Conservation (phyloP, 2,888 invertebrate genomes). For the Coecobrya sp. region DNA sequence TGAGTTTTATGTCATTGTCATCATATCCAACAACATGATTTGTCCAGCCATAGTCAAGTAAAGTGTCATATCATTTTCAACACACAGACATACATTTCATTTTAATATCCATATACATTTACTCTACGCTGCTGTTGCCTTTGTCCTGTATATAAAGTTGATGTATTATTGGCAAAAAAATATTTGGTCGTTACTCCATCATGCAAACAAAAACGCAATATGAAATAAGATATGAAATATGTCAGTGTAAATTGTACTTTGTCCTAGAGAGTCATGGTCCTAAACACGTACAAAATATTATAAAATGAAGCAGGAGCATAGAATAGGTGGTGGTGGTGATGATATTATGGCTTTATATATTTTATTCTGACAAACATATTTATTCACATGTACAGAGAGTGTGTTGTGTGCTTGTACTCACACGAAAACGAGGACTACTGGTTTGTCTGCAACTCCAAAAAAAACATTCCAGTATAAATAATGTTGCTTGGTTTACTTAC, state of each 20-base stretch:
- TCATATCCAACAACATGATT: not conserved
- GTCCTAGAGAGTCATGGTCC: not conserved
- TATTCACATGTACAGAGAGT: too few relatives aligned
- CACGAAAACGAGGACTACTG: too few relatives aligned
- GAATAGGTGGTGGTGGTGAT: too few relatives aligned
- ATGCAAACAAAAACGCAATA: not conserved
- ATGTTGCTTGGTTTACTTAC: too few relatives aligned
- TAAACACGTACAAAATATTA: not conserved
- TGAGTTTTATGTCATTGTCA: not conserved
- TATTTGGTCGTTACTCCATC: not conserved
- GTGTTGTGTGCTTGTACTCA: too few relatives aligned
- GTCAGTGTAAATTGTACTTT: slow-evolving; percentile 7
- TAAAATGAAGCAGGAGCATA: too few relatives aligned
- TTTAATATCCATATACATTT: too few relatives aligned
- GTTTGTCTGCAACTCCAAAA: too few relatives aligned
- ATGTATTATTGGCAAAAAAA: not conserved
- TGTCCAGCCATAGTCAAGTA: not conserved
- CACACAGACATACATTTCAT: not conserved
- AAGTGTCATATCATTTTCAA: too few relatives aligned
- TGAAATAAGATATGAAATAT: not conserved
- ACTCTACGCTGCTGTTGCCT: not conserved
- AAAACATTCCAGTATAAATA: not conserved
- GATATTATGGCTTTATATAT: too few relatives aligned
- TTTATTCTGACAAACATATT: too few relatives aligned
- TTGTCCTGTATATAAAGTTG: not conserved